Conservation (phyloP, 37 sponge, comb jelly and placozoan genomes). For the Chondrilla cf. caribensis region DNA sequence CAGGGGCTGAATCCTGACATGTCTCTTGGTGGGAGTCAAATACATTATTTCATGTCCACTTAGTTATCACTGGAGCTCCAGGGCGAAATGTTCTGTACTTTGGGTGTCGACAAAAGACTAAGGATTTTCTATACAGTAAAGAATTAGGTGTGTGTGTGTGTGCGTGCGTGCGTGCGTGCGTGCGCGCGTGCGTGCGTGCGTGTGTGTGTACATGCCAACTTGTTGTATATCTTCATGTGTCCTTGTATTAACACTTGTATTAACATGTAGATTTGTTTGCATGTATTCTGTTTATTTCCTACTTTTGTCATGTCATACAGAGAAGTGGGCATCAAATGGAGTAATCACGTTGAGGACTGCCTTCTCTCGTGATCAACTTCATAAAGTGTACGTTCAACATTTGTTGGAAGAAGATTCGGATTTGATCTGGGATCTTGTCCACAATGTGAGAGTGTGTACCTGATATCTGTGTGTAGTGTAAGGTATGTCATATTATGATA, state of each 20-base stretch:
- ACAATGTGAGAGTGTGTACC: background rate
- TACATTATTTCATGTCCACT: no score
- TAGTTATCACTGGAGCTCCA: conserved; percentile 4
- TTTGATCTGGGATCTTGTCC: conserved; percentile 42
- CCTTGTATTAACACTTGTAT: background rate
- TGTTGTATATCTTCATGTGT: background rate
- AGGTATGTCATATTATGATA: no score
- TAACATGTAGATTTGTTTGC: background rate
- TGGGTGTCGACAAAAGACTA: conserved; percentile 45
- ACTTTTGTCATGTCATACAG: no score
- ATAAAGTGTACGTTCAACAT: conserved; percentile 67
- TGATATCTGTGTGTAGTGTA: no score
- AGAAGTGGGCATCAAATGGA: conserved; percentile 26
- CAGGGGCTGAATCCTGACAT: no score
- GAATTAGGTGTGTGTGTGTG: conserved; percentile 36
- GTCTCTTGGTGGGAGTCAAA: no score
- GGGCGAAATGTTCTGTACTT: conserved; percentile 42
- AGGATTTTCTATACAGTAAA: conserved; percentile 49
- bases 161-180: background rate
- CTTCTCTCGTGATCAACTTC: conserved; percentile 51
- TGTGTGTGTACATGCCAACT: background rate
- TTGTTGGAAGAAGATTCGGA: conserved; percentile 40
- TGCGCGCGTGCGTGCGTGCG: background rate
- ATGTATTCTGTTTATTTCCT: background rate
- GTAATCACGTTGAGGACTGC: conserved; percentile 31